phyloP scores from a whole-genome alignment of 2,888 invertebrate species.

The Sphecodes monilicornis region DNA sequence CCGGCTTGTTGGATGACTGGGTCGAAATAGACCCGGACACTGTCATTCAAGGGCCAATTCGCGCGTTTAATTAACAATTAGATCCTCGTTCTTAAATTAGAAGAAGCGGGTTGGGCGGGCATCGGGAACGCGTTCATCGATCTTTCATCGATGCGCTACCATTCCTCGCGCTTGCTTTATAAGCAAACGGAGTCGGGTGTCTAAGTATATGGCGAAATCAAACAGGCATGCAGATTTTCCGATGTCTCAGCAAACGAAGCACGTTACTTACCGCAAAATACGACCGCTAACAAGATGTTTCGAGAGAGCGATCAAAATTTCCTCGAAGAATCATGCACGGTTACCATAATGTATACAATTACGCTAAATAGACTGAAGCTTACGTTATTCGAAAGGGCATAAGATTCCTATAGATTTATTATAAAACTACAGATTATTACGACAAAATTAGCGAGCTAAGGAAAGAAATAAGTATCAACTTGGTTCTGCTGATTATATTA shows the following conservation, averaged over 20 bases:
- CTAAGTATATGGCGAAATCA: conserved; percentile 9
- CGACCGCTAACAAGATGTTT: background rate
- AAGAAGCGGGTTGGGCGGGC: background rate
- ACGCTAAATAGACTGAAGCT: background rate
- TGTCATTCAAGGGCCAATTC: background rate
- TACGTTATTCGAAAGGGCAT: background rate
- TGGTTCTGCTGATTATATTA: background rate
- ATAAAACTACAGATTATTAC: background rate
- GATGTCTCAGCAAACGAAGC: background rate
- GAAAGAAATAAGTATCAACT: too few relatives aligned
- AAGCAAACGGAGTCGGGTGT: conserved; percentile 27
- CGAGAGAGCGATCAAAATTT: background rate
- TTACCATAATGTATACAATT: background rate
- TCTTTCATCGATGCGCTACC: background rate
- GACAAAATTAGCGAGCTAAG: background rate
- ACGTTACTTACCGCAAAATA: too few relatives aligned
- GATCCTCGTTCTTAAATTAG: conserved; percentile 1
- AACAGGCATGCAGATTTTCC: conserved; percentile 18
- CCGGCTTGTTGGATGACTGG: background rate
- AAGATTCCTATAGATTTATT: background rate
- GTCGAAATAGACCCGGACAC: background rate
- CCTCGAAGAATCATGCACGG: background rate
- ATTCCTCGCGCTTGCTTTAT: background rate
- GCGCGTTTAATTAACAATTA: background rate
- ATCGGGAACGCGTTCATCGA: conserved; percentile 5